Evolutionary conservation across 2,888 invertebrate genomes (phyloP), one percentile per base, ranked within the genome.

Genomic region (Leptinotarsa juncta): DNA sequence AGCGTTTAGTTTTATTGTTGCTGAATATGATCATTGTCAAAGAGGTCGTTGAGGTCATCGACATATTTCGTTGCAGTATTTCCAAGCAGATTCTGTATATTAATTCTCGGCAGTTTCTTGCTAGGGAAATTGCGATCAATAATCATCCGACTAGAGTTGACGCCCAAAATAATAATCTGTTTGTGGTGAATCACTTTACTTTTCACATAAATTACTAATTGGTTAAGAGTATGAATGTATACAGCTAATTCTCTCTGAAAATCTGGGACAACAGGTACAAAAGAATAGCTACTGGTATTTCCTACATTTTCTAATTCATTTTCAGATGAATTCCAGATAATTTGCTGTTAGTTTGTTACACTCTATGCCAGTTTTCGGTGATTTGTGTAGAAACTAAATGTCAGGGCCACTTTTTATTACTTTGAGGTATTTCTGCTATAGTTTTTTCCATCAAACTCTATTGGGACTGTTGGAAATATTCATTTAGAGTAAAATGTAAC

Each of bases 81-180:
- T 62, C 62, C 32, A 62, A 32, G 16, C 62, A 62, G 42, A 32
- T 32, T 32, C 42, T 62, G 42, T 62, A 62, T 7, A 42, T 62
- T n/a, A 1, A 62, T 62, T 62, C 32, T 62, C 62, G n/a, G 26
- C 7, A 26, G 16, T 32, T 62, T 32, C 42, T 62, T 62, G 32
- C n/a, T n/a, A 7, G 32, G 42, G 10, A 62, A 62, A 62, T n/a
- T 62, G 62, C 62, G 62, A 62, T 62, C 62, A 42, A 62, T 62
- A 62, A 62, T 16, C 16, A n/a, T n/a, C 16, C 42, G 10, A n/a
- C n/a, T 12, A 62, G 62, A 42, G 62, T 18, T 62, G 32, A 62
- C 62, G 62, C 62, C 62, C 62, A 62, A 42, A 42, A 42, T 42
- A 42, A 42, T 42, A 42, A 42, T 42, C 42, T 42, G 42, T 42